Evolutionary conservation across 2,113 vertebrate species (phyloP).

Genomic region (Channa maculata): DNA sequence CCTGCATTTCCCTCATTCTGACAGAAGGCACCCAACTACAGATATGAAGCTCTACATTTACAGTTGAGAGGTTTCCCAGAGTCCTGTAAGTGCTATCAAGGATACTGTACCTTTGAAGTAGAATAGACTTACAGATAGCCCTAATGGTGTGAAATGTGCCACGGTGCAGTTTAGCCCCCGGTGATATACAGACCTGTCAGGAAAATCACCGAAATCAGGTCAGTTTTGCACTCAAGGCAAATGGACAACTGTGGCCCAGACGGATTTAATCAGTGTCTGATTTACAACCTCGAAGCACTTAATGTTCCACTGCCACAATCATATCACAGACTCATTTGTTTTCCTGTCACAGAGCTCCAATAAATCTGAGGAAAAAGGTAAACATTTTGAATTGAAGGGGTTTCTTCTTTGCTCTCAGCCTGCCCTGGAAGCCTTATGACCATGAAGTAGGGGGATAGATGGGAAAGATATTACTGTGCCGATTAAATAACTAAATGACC

Average conservation of each 20-base stretch:
- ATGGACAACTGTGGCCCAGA: slow-evolving; percentile 61
- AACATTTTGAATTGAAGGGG: slow-evolving; percentile 1
- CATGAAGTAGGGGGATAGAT: slow-evolving; percentile 13
- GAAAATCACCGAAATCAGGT: slow-evolving; percentile 69
- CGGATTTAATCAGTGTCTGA: slow-evolving; percentile 71
- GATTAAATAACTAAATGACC: background rate
- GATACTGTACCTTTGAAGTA: slow-evolving; percentile 35
- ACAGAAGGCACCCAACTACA: slow-evolving; percentile 7
- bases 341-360: slow-evolving; percentile 49
- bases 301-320: slow-evolving; percentile 43
- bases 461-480: background rate
- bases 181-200: slow-evolving; percentile 65
- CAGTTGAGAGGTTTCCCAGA: background rate
- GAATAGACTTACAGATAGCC: slow-evolving; percentile 34
- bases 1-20: background rate
- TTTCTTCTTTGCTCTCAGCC: slow-evolving; percentile 20
- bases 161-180: slow-evolving; percentile 26
- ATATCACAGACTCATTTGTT: slow-evolving; percentile 58
- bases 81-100: slow-evolving; percentile 20
- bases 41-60: slow-evolving; percentile 16
- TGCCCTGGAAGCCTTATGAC: slow-evolving; percentile 14
- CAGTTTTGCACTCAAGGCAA: slow-evolving; percentile 69
- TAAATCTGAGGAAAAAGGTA: slow-evolving; percentile 39
- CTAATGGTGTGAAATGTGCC: slow-evolving; percentile 57
- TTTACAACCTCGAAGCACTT: slow-evolving; percentile 60